Base-by-base conservation (phyloP, 35 echinoderm and acorn worm species). In the Lytechinus variegatus region DNA sequence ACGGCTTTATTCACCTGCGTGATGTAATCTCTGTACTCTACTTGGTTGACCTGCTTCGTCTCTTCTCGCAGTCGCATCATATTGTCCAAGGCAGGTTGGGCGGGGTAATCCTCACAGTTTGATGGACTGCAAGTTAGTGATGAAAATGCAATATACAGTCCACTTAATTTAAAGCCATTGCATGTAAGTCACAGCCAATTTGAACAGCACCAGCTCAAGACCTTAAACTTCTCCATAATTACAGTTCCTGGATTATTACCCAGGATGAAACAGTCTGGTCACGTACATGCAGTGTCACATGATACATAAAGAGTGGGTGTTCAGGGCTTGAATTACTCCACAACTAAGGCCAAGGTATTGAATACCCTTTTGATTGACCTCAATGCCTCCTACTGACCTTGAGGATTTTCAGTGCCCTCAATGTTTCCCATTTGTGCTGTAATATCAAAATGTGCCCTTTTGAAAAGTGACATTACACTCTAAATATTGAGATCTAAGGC, bases 31-130 rank as follows among this genome's bases (percentile, higher is more conserved):
- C 54, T 93, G 92, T 93, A 93, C 9, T 93, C 92, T 55, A 54
- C 54, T 93, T 93, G 92, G 92, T 14, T 93, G 53, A 93, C 54
- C 53, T 56, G 92, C n/a, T 93, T 93, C 5, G n/a, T 55, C 27
- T 57, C 13, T 27, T 93, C 92, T 24, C 14, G 57, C 29, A 93
- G 92, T 57, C 53, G 28, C 92, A 93, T 93, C 9, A 93, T 19
- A 27, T 93, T 93, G 28, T 57, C n/a, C 53, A 93, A 27, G 53
- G 92, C 92, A 10, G 92, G 53, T 27, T 93, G 28, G 53, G 92
- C 10, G 12, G 92, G 92, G 53, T 93, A 54, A 93, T 93, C 92
- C 27, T 9, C n/a, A 10, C 10, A 90, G 29, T 57, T n/a, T 55
- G 52, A 44, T 54, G 28, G 13, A 13, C 88, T 90, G 2, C 52